Evolutionary conservation across 2,113 vertebrate species (phyloP), one percentile per base, ranked within the genome.

Genomic region (Heptranchias perlo): DNA sequence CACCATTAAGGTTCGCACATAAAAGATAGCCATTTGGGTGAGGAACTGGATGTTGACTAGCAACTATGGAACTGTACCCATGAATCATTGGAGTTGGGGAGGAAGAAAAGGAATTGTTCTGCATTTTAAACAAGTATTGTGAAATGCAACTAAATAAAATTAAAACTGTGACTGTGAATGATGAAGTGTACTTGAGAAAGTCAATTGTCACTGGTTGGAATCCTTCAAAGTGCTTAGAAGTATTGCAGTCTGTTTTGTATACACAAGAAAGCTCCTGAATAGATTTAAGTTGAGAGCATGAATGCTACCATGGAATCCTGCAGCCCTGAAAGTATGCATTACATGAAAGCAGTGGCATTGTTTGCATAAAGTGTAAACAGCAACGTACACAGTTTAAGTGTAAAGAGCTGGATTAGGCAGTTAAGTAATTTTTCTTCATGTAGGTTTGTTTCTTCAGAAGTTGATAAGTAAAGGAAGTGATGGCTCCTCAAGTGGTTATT

Each of bases 381-480:
- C 94, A 95, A 52, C 28, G 47, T 16, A 67, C 96, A 97, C 96
- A 96, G 96, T 96, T 96, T 96, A 96, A 96, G 96, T 94, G 95
- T 96, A 97, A 96, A 96, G 91, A 96, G 96, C 96, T 97, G 96
- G 65, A 96, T 95, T 67, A 97, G 97, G 96, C 96, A 52, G 73
- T 96, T 96, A 96, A 96, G 96, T 96, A 95, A 96, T 97, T 97
- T 97, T n/a, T 97, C 73, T 96, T 96, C 96, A 96, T 96, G 96
- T 97, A 97, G 97, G 97, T 97, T 97, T 97, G 96, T 96, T 97
- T 97, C 97, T 97, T 97, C 97, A 86, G 52, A 96, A 96, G 96
- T 96, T 96, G 96, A 97, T 97, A 97, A 97, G 96, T 96, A 94
- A 97, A 97, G 96, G 96, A 97, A 97, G 96, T 44, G 95, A 96